Base-by-base conservation (phyloP, 2,888 invertebrate species). In the Leucoma salicis region DNA sequence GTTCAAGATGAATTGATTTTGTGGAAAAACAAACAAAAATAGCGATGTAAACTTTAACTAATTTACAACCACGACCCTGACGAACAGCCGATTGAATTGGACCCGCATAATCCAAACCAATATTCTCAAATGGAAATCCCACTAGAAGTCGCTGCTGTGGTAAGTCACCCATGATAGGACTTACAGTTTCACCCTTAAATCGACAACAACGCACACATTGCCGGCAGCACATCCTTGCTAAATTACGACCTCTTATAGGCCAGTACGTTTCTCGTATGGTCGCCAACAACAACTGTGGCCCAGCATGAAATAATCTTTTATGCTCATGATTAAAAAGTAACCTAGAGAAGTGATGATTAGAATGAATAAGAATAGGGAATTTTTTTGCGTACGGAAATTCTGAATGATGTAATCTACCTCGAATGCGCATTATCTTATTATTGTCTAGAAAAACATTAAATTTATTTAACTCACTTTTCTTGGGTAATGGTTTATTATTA, bases 241-340 rank as follows among this genome's bases (percentile, higher is more conserved):
- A 33, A 16, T 33, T 33, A 7, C 33, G 33, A 15, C 33, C 33
- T 14, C 33, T 11, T 33, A 33, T 15, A 7, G 33, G 33, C 33
- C 33, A 33, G 8, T 33, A 33, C 11, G 6, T 33, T 14, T 33
- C 33, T 16, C 16, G n/a, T n/a, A n/a, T n/a, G n/a, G n/a, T n/a
- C n/a, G n/a, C n/a, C n/a, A n/a, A n/a, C n/a, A n/a, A n/a, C 15
- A 2, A 15, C 16, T 11, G 14, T n/a, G 16, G 33, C 8, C 15
- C 15, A 8, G 33, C 33, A 10, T 33, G 33, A 14, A 33, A 10
- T 15, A 33, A 33, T 8, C 3, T 15, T 33, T 15, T 15, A 33
- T 33, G 33, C n/a, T 33, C 33, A 33, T 33, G n/a, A 15, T 15
- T 15, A 33, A 33, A 33, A 14, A 33, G 15, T 33, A 33, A 33